A percentile compares a stretch with the other conserved stretches of the same genome.
Conservation (phyloP, 2,888 invertebrate genomes). For the Lymantria dispar region DNA sequence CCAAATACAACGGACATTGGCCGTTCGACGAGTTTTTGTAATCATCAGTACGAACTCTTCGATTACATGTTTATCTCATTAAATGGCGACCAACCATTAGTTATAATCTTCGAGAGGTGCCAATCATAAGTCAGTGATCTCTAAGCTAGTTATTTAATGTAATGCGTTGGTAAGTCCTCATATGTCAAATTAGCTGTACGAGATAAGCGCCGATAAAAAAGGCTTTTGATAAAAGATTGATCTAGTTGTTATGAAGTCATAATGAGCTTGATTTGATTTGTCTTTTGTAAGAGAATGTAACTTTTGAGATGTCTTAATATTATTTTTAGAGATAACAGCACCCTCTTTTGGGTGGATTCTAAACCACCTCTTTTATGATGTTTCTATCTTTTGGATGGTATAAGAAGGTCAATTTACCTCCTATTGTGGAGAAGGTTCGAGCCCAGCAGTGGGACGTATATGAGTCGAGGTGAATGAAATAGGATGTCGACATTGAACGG, state of each 20-base stretch:
- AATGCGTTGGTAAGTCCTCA: conserved; percentile 20
- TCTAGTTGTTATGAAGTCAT: not conserved
- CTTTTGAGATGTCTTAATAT: no score
- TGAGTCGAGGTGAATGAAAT: no score
- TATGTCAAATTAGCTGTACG: conserved; percentile 29
- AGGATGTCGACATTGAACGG: no score
- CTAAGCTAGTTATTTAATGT: conserved; percentile 15
- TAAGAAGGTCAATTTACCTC: no score
- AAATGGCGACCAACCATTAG: conserved; percentile 41
- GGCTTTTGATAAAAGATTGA: conserved; percentile 10
- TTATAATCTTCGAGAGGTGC: conserved; percentile 45
- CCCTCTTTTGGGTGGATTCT: no score
- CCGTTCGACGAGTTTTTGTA: conserved; percentile 30
- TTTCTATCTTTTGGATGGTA: no score
- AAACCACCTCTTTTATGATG: no score
- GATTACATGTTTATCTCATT: conserved; percentile 51
- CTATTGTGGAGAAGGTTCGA: no score
- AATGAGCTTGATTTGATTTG: not conserved
- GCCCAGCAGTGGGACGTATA: no score
- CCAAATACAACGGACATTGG: conserved; percentile 26
- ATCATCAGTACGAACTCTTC: conserved; percentile 22
- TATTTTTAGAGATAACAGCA: no score
- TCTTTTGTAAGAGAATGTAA: not conserved
- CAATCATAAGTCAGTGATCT: conserved; percentile 57
- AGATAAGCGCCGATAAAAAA: conserved; percentile 28